phyloP scores from a whole-genome alignment of 2,113 vertebrate genomes.

The Pomatostomus ruficeps region DNA sequence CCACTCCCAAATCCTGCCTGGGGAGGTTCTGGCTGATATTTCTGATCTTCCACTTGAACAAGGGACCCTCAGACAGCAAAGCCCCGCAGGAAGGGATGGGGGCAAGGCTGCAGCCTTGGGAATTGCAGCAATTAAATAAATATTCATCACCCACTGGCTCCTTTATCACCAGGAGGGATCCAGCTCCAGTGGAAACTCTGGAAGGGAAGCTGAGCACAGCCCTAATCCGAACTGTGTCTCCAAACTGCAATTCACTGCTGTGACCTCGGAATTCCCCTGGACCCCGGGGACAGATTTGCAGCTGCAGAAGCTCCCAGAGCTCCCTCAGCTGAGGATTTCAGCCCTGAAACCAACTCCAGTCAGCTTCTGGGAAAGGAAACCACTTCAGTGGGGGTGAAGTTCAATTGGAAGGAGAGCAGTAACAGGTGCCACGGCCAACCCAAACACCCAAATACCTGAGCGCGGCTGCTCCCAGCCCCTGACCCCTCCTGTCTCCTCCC shows the following conservation, averaged over 20 bases:
- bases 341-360: neutral
- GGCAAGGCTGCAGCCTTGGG: neutral
- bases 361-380: neutral
- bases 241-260: neutral
- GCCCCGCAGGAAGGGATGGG: neutral
- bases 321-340: neutral
- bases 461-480: no score
- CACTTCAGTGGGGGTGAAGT: neutral
- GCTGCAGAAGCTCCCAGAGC: neutral
- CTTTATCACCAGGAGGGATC: neutral
- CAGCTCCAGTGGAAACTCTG: neutral
- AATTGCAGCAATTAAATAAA: neutral
- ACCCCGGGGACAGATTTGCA: neutral
- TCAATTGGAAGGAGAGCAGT: neutral
- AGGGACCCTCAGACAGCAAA: neutral
- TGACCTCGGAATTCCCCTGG: neutral
- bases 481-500: neutral
- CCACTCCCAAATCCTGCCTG: neutral
- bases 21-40: neutral
- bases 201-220: neutral
- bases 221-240: neutral
- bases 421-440: neutral
- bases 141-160: neutral
- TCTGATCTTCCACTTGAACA: neutral
- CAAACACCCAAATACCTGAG: neutral